Evolutionary conservation across 2,113 vertebrate genomes (phyloP).

Genomic region (Hymenochirus boettgeri): DNA sequence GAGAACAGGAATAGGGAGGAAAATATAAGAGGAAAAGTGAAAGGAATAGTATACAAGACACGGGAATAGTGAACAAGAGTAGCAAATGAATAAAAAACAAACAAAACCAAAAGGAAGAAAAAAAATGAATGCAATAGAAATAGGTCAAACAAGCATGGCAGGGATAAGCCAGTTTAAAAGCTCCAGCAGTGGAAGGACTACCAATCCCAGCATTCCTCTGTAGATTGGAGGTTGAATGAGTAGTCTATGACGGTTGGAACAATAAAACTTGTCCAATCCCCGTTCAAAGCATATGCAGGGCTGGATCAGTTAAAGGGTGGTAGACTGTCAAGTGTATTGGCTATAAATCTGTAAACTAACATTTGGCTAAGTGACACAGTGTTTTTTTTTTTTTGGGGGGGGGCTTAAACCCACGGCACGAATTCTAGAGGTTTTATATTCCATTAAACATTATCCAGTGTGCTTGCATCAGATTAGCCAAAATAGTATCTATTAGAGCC

Average conservation of each 20-base stretch:
- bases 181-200: background rate
- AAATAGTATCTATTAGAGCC: too few relatives aligned
- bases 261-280: background rate
- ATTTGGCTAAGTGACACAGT: background rate
- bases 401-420: background rate
- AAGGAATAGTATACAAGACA: constrained; percentile 48
- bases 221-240: too few relatives aligned
- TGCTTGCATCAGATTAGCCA: constrained; percentile 49
- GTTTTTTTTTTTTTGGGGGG: too few relatives aligned
- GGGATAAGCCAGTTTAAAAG: background rate
- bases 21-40: constrained; percentile 43
- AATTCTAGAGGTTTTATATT: background rate
- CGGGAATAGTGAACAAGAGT: too few relatives aligned
- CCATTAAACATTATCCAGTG: background rate
- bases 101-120: constrained; percentile 40
- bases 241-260: too few relatives aligned
- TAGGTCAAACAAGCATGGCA: constrained; percentile 37
- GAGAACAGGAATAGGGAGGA: constrained; percentile 19
- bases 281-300: background rate
- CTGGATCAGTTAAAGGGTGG: background rate
- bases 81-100: constrained; percentile 36
- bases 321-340: background rate
- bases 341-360: background rate
- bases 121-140: constrained; percentile 26
- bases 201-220: background rate